Percentiles rank a stretch among this genome's conserved stretches.
Conservation (phyloP, 1,140 invertebrate species). For the Caenorhabditis tropicalis region DNA sequence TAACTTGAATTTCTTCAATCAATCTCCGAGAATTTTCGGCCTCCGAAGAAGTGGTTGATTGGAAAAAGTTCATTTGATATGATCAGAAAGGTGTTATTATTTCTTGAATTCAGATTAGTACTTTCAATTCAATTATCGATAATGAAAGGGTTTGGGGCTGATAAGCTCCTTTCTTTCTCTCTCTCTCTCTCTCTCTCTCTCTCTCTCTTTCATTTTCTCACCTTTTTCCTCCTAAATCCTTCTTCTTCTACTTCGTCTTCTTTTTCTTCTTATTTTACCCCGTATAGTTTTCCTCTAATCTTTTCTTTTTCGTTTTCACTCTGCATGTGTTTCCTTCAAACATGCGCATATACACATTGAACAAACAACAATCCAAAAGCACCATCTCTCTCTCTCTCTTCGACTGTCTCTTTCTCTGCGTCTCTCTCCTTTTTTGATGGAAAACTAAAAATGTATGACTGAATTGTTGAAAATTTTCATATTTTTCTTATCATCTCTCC, state of each 20-base stretch:
- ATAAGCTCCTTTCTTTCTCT: not conserved
- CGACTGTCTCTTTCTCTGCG: too few relatives aligned
- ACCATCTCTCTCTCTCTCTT: not conserved
- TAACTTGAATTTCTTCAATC: too few relatives aligned
- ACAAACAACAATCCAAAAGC: constrained; percentile 20
- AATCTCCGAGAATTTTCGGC: too few relatives aligned
- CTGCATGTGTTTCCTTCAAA: not conserved
- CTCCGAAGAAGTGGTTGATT: too few relatives aligned
- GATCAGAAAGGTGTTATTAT: too few relatives aligned
- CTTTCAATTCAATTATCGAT: not conserved
- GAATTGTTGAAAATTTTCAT: not conserved
- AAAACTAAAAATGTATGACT: constrained; percentile 25
- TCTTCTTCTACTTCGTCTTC: too few relatives aligned
- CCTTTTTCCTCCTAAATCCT: not conserved
- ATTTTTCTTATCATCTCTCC: not conserved
- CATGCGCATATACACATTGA: constrained; percentile 40
- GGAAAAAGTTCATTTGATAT: too few relatives aligned
- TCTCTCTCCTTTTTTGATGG: constrained; percentile 9
- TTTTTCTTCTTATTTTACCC: too few relatives aligned
- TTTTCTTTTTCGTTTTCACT: not conserved
- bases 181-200: not conserved
- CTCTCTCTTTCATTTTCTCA: not conserved
- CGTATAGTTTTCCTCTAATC: not conserved
- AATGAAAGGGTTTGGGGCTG: not conserved
- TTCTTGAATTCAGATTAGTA: not conserved